Percentiles rank a stretch among this genome's conserved stretches.
phyloP scores from a whole-genome alignment of 2,888 invertebrate species.

The Tenodera sinensis region DNA sequence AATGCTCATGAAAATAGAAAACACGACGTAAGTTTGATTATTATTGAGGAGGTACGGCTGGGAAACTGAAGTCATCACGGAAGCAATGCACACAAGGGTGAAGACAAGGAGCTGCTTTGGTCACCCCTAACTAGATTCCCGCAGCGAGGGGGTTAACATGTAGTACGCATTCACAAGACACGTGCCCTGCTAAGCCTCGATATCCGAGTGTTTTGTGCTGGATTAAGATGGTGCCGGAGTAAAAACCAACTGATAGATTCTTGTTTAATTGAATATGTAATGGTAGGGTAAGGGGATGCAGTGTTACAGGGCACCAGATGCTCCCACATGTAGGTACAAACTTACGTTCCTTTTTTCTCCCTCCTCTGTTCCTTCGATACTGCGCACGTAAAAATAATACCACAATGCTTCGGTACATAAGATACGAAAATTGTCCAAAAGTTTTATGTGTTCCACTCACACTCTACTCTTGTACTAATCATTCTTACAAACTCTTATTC shows the following conservation, averaged over 20 bases:
- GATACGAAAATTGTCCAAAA: too few species aligned
- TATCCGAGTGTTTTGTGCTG: conserved; percentile 20
- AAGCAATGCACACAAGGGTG: too few species aligned
- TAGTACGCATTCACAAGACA: neutral
- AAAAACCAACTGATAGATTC: conserved; percentile 54
- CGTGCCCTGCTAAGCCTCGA: neutral
- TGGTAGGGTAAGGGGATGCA: conserved; percentile 37
- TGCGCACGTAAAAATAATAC: too few species aligned
- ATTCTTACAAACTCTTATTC: too few species aligned
- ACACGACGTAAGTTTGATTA: too few species aligned
- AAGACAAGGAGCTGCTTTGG: neutral
- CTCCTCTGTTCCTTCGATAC: neutral
- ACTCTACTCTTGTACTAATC: too few species aligned
- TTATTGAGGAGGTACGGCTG: too few species aligned
- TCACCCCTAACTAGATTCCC: neutral
- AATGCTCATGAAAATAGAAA: too few species aligned
- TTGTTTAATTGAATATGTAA: conserved; percentile 73
- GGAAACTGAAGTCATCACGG: too few species aligned
- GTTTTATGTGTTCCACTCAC: too few species aligned
- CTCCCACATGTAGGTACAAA: neutral
- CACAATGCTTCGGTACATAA: too few species aligned
- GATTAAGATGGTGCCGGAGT: conserved; percentile 44
- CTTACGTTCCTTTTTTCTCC: neutral
- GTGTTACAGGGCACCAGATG: neutral
- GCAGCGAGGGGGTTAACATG: neutral